These are phyloP conservation scores for Scomber scombrus DNA, from an alignment of 2,113 vertebrate genomes.

Conservation along the genomic window DNA sequence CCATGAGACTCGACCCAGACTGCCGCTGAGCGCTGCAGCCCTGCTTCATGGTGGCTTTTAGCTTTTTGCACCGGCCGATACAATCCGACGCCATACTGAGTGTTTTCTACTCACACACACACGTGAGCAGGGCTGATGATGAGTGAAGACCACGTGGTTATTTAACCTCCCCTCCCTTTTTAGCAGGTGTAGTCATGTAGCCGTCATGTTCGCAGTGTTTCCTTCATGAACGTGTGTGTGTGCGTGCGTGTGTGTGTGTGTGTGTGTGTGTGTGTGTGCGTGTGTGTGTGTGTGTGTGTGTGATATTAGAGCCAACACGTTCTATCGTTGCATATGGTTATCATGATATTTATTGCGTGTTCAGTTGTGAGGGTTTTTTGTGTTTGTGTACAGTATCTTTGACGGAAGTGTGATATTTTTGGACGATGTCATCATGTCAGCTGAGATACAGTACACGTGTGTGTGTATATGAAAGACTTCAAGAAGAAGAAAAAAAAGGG, in stretches of 20 bases:
- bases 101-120: constrained; percentile 28
- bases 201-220: constrained; percentile 72
- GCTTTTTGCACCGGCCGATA: constrained; percentile 38
- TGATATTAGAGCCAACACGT: constrained; percentile 29
- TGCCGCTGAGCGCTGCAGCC: constrained; percentile 40
- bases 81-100: constrained; percentile 10
- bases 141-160: constrained; percentile 38
- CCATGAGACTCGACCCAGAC: neutral
- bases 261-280: constrained; percentile 20
- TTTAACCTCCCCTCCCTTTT: constrained; percentile 32
- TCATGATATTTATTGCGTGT: constrained; percentile 69
- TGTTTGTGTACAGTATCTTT: constrained; percentile 66
- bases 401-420: constrained; percentile 63
- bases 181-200: constrained; percentile 70
- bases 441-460: constrained; percentile 24
- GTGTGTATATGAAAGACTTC: constrained; percentile 26
- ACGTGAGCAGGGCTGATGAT: constrained; percentile 27
- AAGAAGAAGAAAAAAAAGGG: constrained; percentile 11
- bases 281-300: constrained; percentile 19
- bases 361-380: constrained; percentile 67
- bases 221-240: constrained; percentile 51
- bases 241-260: constrained; percentile 13
- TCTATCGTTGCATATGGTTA: constrained; percentile 42
- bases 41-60: constrained; percentile 41
- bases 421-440: constrained; percentile 51